Conservation (phyloP, 2,888 invertebrate genomes). For the Agelastica alni region DNA sequence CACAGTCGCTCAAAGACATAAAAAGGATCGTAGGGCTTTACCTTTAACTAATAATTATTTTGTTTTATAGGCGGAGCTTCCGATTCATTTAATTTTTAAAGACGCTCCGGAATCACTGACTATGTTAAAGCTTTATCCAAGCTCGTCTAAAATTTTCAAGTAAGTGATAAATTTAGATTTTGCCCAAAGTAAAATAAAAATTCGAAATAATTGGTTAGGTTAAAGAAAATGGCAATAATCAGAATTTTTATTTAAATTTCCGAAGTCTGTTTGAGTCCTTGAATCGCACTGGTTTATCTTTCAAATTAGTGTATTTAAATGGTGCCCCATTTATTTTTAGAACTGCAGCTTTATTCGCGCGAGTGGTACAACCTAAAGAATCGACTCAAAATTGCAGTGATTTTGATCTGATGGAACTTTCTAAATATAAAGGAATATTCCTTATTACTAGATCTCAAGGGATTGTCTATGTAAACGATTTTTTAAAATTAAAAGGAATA, state of each 20-base stretch:
- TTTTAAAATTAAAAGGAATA: conserved; percentile 54
- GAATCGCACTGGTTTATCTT: too few relatives aligned
- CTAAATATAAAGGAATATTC: conserved; percentile 51
- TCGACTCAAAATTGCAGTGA: conserved; percentile 35
- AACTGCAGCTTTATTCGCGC: conserved; percentile 56
- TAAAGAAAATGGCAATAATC: too few relatives aligned
- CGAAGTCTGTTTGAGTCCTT: too few relatives aligned
- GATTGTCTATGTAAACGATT: conserved; percentile 63
- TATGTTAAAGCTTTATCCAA: conserved; percentile 38
- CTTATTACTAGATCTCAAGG: conserved; percentile 61
- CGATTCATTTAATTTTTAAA: conserved; percentile 36
- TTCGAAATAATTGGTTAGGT: too few relatives aligned
- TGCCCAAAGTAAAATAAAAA: too few relatives aligned
- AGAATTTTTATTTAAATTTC: too few relatives aligned
- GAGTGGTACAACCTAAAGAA: conserved; percentile 57
- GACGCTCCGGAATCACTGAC: conserved; percentile 33
- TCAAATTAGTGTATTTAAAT: too few relatives aligned
- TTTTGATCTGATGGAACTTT: conserved; percentile 35
- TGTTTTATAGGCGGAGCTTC: conserved; percentile 39
- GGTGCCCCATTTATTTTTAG: too few relatives aligned
- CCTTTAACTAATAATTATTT: too few relatives aligned
- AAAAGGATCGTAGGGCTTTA: too few relatives aligned
- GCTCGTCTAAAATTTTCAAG: conserved; percentile 43
- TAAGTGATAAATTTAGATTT: too few relatives aligned
- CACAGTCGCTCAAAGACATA: too few relatives aligned